Percentiles rank a stretch among this genome's conserved stretches.
phyloP scores from a whole-genome alignment of 2,113 vertebrate genomes.

The Neolamprologus hecqui region DNA sequence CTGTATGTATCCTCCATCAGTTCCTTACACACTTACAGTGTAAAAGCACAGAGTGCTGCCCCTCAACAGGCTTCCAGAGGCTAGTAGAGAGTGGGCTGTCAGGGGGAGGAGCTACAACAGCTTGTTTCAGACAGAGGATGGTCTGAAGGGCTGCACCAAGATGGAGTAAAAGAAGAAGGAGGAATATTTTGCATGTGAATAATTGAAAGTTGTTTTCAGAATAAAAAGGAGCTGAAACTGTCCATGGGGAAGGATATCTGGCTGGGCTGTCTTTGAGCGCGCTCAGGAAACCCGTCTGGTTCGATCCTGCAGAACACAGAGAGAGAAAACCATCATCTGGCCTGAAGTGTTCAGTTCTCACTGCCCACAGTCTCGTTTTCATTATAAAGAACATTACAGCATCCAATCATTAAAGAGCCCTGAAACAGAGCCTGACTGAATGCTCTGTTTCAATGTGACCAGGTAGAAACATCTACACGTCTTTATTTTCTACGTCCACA shows the following conservation, averaged over 20 bases:
- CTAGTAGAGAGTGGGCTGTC: neutral
- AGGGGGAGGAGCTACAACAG: neutral
- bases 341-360: neutral
- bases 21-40: neutral
- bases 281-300: conserved; percentile 84
- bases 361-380: neutral
- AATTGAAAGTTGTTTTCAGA: neutral
- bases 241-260: conserved; percentile 82
- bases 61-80: neutral
- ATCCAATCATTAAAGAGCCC: neutral
- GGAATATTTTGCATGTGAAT: neutral
- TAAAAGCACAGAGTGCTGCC: neutral
- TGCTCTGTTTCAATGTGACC: neutral
- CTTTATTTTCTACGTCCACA: neutral
- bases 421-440: neutral
- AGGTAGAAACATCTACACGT: neutral
- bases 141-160: neutral
- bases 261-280: conserved; percentile 92
- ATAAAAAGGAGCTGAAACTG: neutral
- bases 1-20: neutral
- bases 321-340: neutral
- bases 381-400: neutral
- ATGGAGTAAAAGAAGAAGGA: neutral
- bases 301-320: conserved; percentile 77
- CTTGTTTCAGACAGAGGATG: neutral